These are phyloP conservation scores for Elachura formosa DNA, from an alignment of 2,113 vertebrate genomes.

Conservation along the genomic window DNA sequence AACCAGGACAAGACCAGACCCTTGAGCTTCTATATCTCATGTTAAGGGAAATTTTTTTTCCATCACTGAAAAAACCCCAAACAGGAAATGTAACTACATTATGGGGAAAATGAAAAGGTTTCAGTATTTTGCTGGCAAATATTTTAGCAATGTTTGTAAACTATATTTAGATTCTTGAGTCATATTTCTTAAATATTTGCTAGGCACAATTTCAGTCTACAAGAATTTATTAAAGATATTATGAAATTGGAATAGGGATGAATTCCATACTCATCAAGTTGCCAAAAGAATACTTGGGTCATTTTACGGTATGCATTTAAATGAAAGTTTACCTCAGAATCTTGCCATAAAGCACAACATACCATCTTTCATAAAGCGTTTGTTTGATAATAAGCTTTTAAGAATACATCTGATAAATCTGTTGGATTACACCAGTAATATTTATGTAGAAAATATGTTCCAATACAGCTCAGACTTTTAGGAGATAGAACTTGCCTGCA, in stretches of 20 bases:
- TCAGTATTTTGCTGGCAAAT: background rate
- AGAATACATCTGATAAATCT: background rate
- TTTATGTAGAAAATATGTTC: background rate
- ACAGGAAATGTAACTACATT: background rate
- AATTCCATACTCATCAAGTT: background rate
- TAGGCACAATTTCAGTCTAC: background rate
- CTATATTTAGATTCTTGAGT: slow-evolving; percentile 25
- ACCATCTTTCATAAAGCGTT: background rate
- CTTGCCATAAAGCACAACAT: background rate
- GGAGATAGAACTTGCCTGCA: background rate
- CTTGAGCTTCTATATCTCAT: background rate
- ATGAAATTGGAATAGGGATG: background rate
- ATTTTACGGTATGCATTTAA: background rate
- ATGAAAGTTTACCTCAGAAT: background rate
- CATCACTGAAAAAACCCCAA: background rate
- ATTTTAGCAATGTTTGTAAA: slow-evolving; percentile 7
- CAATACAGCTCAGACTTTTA: background rate
- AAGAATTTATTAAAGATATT: background rate
- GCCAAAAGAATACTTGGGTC: background rate
- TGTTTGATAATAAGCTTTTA: slow-evolving; percentile 4
- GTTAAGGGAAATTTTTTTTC: background rate
- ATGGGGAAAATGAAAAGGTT: background rate
- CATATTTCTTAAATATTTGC: slow-evolving; percentile 41
- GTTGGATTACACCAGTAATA: background rate
- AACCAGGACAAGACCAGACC: background rate